These are phyloP conservation scores for Eurytoma adleriae DNA, from an alignment of 2,888 invertebrate species.

Conservation along the genomic window DNA sequence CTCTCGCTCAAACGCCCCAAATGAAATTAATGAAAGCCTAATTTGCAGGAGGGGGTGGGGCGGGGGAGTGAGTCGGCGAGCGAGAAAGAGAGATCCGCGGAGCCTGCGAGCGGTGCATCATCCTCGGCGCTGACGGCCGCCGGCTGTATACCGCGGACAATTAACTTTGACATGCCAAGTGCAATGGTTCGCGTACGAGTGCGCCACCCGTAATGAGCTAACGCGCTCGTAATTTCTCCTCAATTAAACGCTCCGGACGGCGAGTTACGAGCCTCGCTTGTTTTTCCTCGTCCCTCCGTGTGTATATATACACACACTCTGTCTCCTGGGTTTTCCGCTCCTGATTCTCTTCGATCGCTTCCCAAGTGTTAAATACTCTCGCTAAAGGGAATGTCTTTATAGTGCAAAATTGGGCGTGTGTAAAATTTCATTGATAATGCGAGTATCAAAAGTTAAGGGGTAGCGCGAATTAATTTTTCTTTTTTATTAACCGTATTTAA, in stretches of 20 bases:
- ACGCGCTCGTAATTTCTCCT: slow-evolving; percentile 59
- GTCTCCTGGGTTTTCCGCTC: no score
- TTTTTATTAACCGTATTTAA: no score
- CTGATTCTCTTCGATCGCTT: no score
- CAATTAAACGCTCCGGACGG: slow-evolving; percentile 59
- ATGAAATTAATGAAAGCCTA: slow-evolving; percentile 49
- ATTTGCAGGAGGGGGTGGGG: slow-evolving; percentile 7
- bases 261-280: slow-evolving; percentile 38
- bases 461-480: no score
- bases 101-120: slow-evolving; percentile 23
- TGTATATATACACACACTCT: no score
- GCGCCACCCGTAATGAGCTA: slow-evolving; percentile 59
- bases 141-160: slow-evolving; percentile 58
- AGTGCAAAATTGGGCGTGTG: no score
- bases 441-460: no score
- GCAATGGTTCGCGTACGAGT: slow-evolving; percentile 60
- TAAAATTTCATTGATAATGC: no score
- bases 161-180: slow-evolving; percentile 59
- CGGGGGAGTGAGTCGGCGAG: no score
- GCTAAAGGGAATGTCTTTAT: no score
- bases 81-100: background rate
- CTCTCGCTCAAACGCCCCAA: background rate
- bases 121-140: slow-evolving; percentile 14
- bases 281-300: slow-evolving; percentile 30
- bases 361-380: no score